Base-by-base conservation (phyloP, 64 coral and sea anemone genomes). In the Acropora tenuis region DNA sequence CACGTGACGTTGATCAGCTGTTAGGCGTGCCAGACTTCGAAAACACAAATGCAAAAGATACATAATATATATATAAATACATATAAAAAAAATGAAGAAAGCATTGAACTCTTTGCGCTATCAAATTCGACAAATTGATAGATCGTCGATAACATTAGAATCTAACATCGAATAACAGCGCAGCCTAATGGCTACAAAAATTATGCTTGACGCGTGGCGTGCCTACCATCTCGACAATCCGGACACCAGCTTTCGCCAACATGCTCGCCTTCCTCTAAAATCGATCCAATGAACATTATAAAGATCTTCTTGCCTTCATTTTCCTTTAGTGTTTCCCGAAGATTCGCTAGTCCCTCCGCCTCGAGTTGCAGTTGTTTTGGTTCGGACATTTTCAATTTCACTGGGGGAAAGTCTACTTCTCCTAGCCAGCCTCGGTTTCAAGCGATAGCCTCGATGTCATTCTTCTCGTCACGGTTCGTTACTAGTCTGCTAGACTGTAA, bases 231-330 rank as follows among this genome's bases (percentile, higher is more conserved):
- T 65, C 83, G 67, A 66, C 94, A 95, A 76, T 95, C 94, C 0
- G 94, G 75, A 20, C 94, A 95, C 94, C 94, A 95, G 43, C 94
- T 95, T 44, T 95, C 83, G 63, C 82, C 82, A 30, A 48, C 71
- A 16, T 77, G 75, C 4, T 77, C 75, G 3, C 87, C 92, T 16
- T 87, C 80, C 16, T 86, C 75, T 46, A 75, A 86, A 43, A 91
- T 91, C 8, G 94, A 82, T 10, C 89, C 94, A 20, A 90, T 88
- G 67, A 95, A 95, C 81, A 95, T 88, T 10, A 95, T 59, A 50
- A 79, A 53, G 71, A 74, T 92, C 43, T 43, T 87, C 48, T 92
- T 80, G 1, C 74, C 91, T 48, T 63, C 41, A 49, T 92, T 53
- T 47, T 92, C 91, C 40, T 92, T 46, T 4, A 92, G 12, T 15